Evolutionary conservation across 2,888 invertebrate species (phyloP).

Genomic region (Gymnosoma rotundatum): DNA sequence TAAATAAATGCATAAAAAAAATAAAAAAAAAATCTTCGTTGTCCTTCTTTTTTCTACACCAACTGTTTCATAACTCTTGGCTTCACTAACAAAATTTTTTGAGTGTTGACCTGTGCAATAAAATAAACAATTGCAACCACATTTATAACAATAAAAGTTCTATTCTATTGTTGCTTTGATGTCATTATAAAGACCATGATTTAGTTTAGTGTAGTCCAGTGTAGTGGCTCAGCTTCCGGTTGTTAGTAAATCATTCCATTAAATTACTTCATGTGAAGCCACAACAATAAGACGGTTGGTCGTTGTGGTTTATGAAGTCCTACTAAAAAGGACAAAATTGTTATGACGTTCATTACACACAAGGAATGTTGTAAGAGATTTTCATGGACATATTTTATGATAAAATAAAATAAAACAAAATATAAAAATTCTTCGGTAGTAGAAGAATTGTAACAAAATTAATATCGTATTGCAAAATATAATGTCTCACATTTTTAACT

Average conservation of each 20-base stretch:
- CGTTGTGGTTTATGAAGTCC: slow-evolving; percentile 58
- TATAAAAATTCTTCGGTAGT: background rate
- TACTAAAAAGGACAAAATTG: slow-evolving; percentile 44
- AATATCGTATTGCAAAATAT: background rate
- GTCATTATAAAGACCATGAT: slow-evolving; percentile 32
- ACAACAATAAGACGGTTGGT: slow-evolving; percentile 58
- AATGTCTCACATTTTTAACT: background rate
- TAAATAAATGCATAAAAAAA: too few relatives aligned
- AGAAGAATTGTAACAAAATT: background rate
- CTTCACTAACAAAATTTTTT: slow-evolving; percentile 20
- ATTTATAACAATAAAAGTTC: slow-evolving; percentile 55
- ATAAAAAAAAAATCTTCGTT: too few relatives aligned
- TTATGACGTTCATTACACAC: slow-evolving; percentile 50
- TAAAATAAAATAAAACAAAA: slow-evolving; percentile 8
- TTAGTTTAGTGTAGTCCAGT: slow-evolving; percentile 40
- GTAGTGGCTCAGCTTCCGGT: slow-evolving; percentile 64
- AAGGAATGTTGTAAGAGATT: slow-evolving; percentile 35
- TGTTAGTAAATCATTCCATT: slow-evolving; percentile 69
- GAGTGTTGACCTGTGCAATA: background rate
- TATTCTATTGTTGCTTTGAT: slow-evolving; percentile 38
- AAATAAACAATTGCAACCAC: slow-evolving; percentile 52
- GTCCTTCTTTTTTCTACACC: too few relatives aligned
- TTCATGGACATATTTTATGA: slow-evolving; percentile 12
- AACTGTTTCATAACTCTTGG: too few relatives aligned
- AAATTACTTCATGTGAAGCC: slow-evolving; percentile 63